phyloP scores from a whole-genome alignment of 2,888 invertebrate genomes.

The Sabellastarte sp. region DNA sequence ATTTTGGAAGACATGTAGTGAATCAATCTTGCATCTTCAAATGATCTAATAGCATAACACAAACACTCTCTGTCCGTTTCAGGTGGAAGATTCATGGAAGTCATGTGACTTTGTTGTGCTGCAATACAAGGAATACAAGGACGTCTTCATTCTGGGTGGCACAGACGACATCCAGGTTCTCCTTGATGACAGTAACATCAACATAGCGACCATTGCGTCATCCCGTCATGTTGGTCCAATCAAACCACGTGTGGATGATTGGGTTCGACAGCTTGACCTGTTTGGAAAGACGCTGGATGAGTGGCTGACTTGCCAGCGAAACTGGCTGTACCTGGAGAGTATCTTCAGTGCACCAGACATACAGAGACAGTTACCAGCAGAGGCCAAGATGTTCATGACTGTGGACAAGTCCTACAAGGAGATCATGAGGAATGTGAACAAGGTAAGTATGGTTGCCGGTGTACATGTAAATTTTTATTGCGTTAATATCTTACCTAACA shows the following conservation, averaged over 20 bases:
- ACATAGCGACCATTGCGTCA: conserved; percentile 81
- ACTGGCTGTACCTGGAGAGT: conserved; percentile 60
- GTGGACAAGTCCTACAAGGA: conserved; percentile 91
- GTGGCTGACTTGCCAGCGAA: conserved; percentile 59
- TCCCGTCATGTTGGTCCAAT: conserved; percentile 85
- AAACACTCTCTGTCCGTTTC: no score
- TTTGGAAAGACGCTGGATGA: conserved; percentile 74
- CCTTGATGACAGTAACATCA: conserved; percentile 83
- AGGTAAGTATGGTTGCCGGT: no score
- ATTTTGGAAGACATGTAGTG: no score
- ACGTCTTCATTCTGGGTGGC: conserved; percentile 80
- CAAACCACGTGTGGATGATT: conserved; percentile 77
- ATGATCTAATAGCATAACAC: no score
- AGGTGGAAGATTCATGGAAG: conserved; percentile 84
- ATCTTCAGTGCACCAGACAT: conserved; percentile 62
- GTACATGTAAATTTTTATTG: no score
- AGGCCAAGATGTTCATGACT: conserved; percentile 64
- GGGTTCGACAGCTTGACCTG: conserved; percentile 75
- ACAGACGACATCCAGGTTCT: conserved; percentile 80
- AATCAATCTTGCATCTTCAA: no score
- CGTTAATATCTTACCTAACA: no score
- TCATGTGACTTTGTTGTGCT: conserved; percentile 75
- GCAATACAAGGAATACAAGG: conserved; percentile 78
- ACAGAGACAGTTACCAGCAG: conserved; percentile 59
- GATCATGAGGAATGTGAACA: conserved; percentile 78